Conservation (phyloP, 2,797 vertebrate genomes). For the Oreortyx pictus region DNA sequence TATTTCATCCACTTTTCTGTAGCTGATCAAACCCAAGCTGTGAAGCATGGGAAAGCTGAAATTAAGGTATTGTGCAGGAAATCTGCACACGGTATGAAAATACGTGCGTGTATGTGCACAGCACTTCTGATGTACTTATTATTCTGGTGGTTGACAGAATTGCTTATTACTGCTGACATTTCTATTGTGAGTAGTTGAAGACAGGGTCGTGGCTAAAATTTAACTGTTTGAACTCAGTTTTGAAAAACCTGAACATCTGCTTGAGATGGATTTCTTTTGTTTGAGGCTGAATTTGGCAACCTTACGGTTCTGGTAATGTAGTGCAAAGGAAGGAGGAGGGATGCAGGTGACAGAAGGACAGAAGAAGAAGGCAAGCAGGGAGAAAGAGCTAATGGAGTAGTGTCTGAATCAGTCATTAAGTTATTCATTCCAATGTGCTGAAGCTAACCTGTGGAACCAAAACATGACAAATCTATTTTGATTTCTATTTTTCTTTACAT, state of each 20-base stretch:
- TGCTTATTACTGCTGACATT: neutral
- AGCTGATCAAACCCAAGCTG: slow-evolving; percentile 73
- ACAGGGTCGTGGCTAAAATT: neutral
- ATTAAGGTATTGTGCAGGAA: slow-evolving; percentile 71
- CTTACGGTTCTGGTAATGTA: neutral
- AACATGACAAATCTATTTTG: neutral
- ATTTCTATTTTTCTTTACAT: neutral
- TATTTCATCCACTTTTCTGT: slow-evolving; percentile 58
- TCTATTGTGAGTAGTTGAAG: neutral
- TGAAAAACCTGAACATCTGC: neutral
- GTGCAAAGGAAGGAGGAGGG: neutral
- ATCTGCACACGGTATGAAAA: slow-evolving; percentile 52
- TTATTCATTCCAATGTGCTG: neutral
- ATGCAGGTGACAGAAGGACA: neutral
- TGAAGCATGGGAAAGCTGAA: slow-evolving; percentile 71
- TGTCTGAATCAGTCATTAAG: neutral
- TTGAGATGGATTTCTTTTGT: neutral
- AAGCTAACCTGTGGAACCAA: neutral
- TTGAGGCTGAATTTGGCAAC: neutral
- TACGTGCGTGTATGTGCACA: neutral
- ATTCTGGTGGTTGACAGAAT: neutral
- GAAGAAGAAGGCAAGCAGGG: neutral
- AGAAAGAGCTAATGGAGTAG: neutral
- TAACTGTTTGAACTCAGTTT: neutral
- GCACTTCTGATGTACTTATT: neutral